phyloP scores from a whole-genome alignment of 2,888 invertebrate species.

The Polietes domitor region DNA sequence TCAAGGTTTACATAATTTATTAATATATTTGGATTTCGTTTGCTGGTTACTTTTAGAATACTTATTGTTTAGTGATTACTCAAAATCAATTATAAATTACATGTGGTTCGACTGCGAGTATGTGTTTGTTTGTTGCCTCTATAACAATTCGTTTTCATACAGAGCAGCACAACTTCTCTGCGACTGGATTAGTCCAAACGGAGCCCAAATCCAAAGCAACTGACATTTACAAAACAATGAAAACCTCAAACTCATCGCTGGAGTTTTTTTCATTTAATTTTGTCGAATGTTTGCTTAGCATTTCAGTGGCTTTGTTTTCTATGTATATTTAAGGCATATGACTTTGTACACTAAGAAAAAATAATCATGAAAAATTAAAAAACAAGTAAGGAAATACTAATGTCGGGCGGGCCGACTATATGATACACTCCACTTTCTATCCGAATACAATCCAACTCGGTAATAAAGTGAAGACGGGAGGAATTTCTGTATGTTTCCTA shows the following conservation, averaged over 20 bases:
- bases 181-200: not conserved
- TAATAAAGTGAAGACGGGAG: no score
- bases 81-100: conserved; percentile 60
- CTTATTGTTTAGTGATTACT: conserved; percentile 56
- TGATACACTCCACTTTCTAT: no score
- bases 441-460: no score
- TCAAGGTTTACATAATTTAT: conserved; percentile 61
- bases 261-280: not conserved
- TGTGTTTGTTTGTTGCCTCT: not conserved
- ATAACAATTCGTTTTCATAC: not conserved
- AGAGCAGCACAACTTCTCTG: not conserved
- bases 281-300: not conserved
- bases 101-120: not conserved
- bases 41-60: conserved; percentile 49
- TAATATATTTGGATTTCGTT: conserved; percentile 35
- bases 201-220: conserved; percentile 36
- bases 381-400: no score
- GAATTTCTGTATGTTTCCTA: no score
- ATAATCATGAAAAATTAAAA: no score
- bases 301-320: not conserved
- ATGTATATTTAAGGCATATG: not conserved
- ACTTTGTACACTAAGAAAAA: no score
- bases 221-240: conserved; percentile 62
- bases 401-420: no score
- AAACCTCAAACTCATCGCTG: conserved; percentile 38